A percentile compares a stretch with the other conserved stretches of the same genome.
Conservation (phyloP, 2,888 invertebrate genomes). For the Phyllotreta cruciferae region DNA sequence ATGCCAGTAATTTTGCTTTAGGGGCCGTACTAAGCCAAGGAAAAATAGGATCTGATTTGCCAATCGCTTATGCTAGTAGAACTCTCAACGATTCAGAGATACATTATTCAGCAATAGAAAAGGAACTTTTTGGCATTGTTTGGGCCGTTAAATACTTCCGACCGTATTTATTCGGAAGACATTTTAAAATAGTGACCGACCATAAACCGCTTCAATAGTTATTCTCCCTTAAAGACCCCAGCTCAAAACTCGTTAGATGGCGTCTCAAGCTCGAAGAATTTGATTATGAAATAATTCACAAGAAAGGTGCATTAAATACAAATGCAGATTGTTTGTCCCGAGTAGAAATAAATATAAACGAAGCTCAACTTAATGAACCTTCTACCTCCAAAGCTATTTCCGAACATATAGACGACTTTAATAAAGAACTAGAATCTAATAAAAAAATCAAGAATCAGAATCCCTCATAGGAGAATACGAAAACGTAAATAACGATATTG, state of each 20-base stretch:
- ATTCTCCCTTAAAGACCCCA: conserved; percentile 54
- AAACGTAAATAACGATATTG: too few relatives aligned
- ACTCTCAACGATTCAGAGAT: conserved; percentile 43
- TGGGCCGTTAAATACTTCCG: conserved; percentile 47
- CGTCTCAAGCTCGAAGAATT: conserved; percentile 50
- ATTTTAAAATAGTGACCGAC: conserved; percentile 56
- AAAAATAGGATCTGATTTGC: conserved; percentile 42
- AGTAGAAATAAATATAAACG: too few relatives aligned
- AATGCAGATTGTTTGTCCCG: too few relatives aligned
- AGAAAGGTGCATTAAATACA: too few relatives aligned
- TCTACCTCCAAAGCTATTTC: too few relatives aligned
- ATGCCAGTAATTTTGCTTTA: conserved; percentile 48
- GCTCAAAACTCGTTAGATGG: conserved; percentile 52
- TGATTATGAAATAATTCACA: too few relatives aligned
- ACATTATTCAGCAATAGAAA: conserved; percentile 45
- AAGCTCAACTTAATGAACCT: too few relatives aligned
- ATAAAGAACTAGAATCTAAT: conserved; percentile 34
- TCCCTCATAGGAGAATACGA: too few relatives aligned
- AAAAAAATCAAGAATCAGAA: too few relatives aligned
- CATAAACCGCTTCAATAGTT: conserved; percentile 55
- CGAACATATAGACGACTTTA: too few relatives aligned
- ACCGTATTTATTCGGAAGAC: conserved; percentile 47
- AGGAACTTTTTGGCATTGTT: conserved; percentile 47
- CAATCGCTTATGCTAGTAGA: conserved; percentile 49
- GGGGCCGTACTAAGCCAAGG: conserved; percentile 48